These are phyloP conservation scores for Caradrina kadenii DNA, from an alignment of 2,888 invertebrate species.

Conservation along the genomic window DNA sequence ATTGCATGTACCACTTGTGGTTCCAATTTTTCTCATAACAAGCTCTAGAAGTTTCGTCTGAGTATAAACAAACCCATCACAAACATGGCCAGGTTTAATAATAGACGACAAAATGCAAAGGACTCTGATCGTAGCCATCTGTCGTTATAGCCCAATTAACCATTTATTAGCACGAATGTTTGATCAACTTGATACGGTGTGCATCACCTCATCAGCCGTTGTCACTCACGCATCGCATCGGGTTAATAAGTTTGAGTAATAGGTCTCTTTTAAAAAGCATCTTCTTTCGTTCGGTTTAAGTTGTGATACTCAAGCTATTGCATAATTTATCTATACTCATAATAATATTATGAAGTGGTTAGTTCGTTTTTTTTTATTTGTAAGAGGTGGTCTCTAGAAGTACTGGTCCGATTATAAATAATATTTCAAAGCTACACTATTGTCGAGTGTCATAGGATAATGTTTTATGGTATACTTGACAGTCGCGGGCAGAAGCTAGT, in stretches of 20 bases:
- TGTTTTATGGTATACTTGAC: too few species aligned
- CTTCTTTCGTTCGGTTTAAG: neutral
- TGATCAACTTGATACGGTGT: conserved; percentile 8
- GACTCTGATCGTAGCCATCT: neutral
- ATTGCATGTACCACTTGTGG: neutral
- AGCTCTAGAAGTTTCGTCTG: neutral
- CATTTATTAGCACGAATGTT: conserved; percentile 26
- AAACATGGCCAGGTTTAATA: neutral
- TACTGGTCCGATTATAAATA: too few species aligned
- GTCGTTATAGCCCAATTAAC: conserved; percentile 14
- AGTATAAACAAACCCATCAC: neutral
- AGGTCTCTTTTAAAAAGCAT: neutral
- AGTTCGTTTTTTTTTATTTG: too few species aligned
- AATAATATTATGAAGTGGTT: too few species aligned
- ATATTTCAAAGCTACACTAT: too few species aligned
- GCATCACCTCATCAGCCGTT: conserved; percentile 1
- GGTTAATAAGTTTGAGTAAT: neutral
- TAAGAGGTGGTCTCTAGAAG: too few species aligned
- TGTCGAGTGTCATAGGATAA: too few species aligned
- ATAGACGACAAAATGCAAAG: conserved; percentile 13
- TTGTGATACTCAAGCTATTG: neutral
- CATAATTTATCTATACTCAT: too few species aligned
- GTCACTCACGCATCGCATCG: neutral
- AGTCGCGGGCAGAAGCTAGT: too few species aligned
- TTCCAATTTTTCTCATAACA: conserved; percentile 1